Evolutionary conservation across 2,888 invertebrate genomes (phyloP).

Genomic region (Caenorhabditis sp.): DNA sequence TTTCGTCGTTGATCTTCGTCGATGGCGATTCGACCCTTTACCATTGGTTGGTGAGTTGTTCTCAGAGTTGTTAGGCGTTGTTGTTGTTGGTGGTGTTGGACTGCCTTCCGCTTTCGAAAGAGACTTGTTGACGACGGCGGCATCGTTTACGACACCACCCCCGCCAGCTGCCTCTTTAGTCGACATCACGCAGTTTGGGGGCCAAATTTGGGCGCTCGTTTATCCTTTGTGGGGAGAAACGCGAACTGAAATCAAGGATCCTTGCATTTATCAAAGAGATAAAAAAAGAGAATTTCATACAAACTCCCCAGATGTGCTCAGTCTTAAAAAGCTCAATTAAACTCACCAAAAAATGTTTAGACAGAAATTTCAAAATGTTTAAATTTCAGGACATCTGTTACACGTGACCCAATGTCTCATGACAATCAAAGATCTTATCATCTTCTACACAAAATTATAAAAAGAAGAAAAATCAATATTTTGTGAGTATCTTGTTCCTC

Average conservation of each 20-base stretch:
- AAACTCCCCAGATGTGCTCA: neutral
- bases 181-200: constrained; percentile 35
- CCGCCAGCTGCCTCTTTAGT: constrained; percentile 31
- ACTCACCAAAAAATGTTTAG: neutral
- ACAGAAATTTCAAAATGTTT: neutral
- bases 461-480: neutral
- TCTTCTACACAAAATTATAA: neutral
- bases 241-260: neutral
- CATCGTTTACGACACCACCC: constrained; percentile 22
- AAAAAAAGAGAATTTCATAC: neutral
- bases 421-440: neutral
- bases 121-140: constrained; percentile 18
- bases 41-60: neutral
- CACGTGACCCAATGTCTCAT: neutral
- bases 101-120: constrained; percentile 11
- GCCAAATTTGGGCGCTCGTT: constrained; percentile 31
- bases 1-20: constrained; percentile 47
- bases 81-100: constrained; percentile 22
- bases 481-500: neutral
- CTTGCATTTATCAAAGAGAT: no score
- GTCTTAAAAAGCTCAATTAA: neutral
- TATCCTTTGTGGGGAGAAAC: constrained; percentile 5
- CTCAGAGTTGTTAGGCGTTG: neutral
- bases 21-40: constrained; percentile 24
- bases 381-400: neutral